Evolutionary conservation across 1,140 invertebrate genomes (phyloP), one percentile per base, ranked within the genome.

Genomic region (Scaptomyza montana): DNA sequence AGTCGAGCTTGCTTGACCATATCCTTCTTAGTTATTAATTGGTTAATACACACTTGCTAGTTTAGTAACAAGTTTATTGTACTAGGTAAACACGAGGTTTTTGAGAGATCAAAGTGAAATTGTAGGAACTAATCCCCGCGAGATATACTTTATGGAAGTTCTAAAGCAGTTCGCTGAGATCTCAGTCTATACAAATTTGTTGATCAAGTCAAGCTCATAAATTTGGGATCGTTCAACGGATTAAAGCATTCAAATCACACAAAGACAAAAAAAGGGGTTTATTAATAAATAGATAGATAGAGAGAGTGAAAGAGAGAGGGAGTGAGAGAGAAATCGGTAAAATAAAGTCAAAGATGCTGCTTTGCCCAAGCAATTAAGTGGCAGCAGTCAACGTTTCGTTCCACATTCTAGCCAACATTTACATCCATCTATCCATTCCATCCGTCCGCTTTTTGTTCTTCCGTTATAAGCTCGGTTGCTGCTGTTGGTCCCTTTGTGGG

Each of bases 351-450:
- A 85, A 85, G 80, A 85, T 72, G 62, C 33, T 64, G 41, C 63
- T 54, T 77, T 64, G 73, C 80, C 80, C 74, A 50, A 64, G 56
- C 80, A 77, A 84, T 84, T 85, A 84, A 77, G 64, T 78, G 39
- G 49, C 75, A 82, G 62, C 68, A 81, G 49, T 41, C 21, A 68
- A 21, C 60, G 9, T 53, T 60, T 51, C 55, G 65, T 73, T 47
- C 33, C 33, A 49, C 65, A 41, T 63, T 62, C 43, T 51, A 41
- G 50, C n/a, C 21, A n/a, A 8, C 36, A 7, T 13, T 41, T 28
- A 16, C 16, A 10, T 47, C 16, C 19, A 12, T 12, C 7, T 19
- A 13, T 55, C 30, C 41, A 55, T 16, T 57, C 9, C 36, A 28
- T 49, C 16, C 69, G 46, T 41, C 45, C 36, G 30, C 9, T 28